Conservation (phyloP, 2,113 vertebrate genomes). For the Forbesichthys papilliferus region DNA sequence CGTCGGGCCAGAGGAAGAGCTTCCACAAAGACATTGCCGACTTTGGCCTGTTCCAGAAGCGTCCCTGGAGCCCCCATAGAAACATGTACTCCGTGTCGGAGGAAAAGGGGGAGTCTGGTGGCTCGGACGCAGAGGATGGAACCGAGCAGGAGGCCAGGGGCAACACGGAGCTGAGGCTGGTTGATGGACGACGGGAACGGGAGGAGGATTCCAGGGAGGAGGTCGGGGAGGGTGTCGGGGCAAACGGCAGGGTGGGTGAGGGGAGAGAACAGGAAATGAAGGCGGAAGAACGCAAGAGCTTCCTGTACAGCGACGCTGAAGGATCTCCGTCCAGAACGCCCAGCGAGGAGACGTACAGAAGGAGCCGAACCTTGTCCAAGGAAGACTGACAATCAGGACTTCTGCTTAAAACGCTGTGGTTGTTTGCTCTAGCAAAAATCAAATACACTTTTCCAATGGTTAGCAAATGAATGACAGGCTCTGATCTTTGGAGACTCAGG, state of each 20-base stretch:
- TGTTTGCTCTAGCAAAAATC: slow-evolving; percentile 26
- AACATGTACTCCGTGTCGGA: slow-evolving; percentile 90
- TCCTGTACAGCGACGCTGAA: slow-evolving; percentile 22
- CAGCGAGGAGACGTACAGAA: slow-evolving; percentile 22
- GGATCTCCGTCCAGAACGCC: slow-evolving; percentile 13
- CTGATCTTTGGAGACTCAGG: slow-evolving; percentile 69
- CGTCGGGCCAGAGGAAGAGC: slow-evolving; percentile 71
- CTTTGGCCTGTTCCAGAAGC: slow-evolving; percentile 84
- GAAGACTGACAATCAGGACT: slow-evolving; percentile 62
- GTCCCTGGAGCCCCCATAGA: slow-evolving; percentile 71
- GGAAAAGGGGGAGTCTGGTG: slow-evolving; percentile 67
- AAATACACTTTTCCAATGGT: slow-evolving; percentile 24
- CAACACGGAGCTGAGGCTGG: slow-evolving; percentile 15
- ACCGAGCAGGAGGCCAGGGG: neutral
- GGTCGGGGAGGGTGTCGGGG: neutral
- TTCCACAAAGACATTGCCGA: slow-evolving; percentile 82
- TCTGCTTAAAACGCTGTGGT: neutral
- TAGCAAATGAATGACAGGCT: slow-evolving; percentile 30
- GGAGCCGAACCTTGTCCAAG: neutral
- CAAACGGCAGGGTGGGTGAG: neutral
- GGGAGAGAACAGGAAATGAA: slow-evolving; percentile 19
- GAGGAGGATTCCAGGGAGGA: neutral
- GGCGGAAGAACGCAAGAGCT: slow-evolving; percentile 33
- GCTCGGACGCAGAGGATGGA: slow-evolving; percentile 40
- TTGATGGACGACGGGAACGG: too few relatives aligned